These are phyloP conservation scores for Archips crataeganus DNA, from an alignment of 2,888 invertebrate genomes.

Conservation along the genomic window DNA sequence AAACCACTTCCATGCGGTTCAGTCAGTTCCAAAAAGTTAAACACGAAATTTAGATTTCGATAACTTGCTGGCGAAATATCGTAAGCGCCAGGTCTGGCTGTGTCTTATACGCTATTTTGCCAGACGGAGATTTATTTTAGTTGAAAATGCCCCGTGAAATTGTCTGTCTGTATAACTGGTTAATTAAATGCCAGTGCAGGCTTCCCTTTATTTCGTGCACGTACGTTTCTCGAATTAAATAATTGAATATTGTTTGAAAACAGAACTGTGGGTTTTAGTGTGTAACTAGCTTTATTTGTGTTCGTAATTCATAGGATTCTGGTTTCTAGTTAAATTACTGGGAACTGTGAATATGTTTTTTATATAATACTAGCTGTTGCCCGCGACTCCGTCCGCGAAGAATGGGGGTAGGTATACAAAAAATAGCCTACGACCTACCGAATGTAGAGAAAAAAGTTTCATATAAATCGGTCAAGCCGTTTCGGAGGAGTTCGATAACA, in stretches of 20 bases:
- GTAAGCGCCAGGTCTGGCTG: not conserved
- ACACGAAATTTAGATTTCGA: conserved; percentile 35
- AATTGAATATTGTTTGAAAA: conserved; percentile 60
- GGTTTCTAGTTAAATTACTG: conserved; percentile 12
- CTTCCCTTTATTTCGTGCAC: conserved; percentile 56
- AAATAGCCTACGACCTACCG: too few relatives aligned
- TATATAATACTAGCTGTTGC: too few relatives aligned
- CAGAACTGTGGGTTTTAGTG: conserved; percentile 47
- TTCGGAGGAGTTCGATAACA: too few relatives aligned
- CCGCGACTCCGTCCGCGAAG: too few relatives aligned
- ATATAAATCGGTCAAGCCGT: too few relatives aligned
- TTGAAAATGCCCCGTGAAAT: conserved; percentile 37
- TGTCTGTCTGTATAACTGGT: conserved; percentile 51
- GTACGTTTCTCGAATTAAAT: conserved; percentile 61
- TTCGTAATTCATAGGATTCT: conserved; percentile 28
- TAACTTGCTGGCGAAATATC: not conserved
- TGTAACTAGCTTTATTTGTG: conserved; percentile 42
- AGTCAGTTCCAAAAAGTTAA: conserved; percentile 37
- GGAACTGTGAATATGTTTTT: too few relatives aligned
- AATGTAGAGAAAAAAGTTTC: too few relatives aligned
- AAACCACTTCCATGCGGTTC: conserved; percentile 28
- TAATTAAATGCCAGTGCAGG: conserved; percentile 69
- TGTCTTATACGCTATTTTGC: not conserved
- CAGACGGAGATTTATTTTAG: conserved; percentile 22
- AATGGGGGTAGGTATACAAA: too few relatives aligned